Percentiles rank a stretch among this genome's conserved stretches.
Conservation (phyloP, 2,113 vertebrate genomes). For the Pardalotus punctatus region DNA sequence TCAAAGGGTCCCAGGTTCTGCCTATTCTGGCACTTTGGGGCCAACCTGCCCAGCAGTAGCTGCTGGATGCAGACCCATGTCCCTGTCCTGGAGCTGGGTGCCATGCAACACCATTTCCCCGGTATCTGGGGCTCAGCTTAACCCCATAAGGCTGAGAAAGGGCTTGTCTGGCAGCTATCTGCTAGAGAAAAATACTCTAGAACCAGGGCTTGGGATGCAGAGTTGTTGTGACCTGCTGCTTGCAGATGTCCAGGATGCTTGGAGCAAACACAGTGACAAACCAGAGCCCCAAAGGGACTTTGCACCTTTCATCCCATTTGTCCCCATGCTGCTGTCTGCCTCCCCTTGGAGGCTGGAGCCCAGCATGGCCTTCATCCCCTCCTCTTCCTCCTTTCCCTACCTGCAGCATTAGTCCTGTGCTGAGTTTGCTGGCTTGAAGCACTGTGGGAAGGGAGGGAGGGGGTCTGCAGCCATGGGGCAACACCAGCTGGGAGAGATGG, state of each 20-base stretch:
- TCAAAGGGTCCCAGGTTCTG: neutral
- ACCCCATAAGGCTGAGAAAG: neutral
- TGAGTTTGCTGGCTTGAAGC: slow-evolving; percentile 25
- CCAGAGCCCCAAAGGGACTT: neutral
- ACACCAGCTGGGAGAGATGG: neutral
- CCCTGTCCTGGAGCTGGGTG: neutral
- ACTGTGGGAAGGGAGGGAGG: neutral
- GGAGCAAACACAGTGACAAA: neutral
- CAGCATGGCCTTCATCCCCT: neutral
- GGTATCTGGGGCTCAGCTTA: neutral
- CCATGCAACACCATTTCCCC: neutral
- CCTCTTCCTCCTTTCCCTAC: neutral
- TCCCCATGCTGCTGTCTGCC: neutral
- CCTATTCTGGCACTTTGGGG: neutral
- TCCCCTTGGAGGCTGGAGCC: neutral
- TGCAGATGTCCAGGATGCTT: neutral
- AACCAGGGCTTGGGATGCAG: neutral
- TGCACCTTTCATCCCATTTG: neutral
- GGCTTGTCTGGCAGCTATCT: neutral
- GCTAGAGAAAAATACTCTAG: neutral
- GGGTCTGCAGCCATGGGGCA: neutral
- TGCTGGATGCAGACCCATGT: neutral
- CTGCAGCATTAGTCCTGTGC: neutral
- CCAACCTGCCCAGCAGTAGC: neutral
- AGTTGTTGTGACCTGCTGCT: neutral